A percentile compares a stretch with the other conserved stretches of the same genome.
Evolutionary conservation across 2,113 vertebrate species (phyloP).

Genomic region (Centropus bengalensis): DNA sequence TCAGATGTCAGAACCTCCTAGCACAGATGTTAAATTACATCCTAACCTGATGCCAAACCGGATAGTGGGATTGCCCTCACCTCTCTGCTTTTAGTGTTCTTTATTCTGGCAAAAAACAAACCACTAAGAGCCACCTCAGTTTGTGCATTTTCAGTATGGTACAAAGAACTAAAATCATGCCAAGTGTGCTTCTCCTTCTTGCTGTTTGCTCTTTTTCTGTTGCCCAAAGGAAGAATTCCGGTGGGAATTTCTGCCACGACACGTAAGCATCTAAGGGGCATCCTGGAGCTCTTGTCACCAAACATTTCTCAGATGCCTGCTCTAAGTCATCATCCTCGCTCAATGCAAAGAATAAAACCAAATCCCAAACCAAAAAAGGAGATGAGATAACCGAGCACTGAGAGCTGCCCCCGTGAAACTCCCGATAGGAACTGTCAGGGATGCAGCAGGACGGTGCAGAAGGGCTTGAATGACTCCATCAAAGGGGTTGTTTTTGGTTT

Average conservation of each 20-base stretch:
- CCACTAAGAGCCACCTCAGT: background rate
- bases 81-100: background rate
- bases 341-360: constrained; percentile 34
- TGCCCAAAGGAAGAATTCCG: background rate
- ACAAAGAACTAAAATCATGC: constrained; percentile 23
- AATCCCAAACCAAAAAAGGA: constrained; percentile 59
- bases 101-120: background rate
- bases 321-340: constrained; percentile 31
- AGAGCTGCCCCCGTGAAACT: background rate
- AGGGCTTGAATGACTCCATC: constrained; percentile 29
- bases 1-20: background rate
- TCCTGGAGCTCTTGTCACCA: constrained; percentile 18
- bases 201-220: background rate
- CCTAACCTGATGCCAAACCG: background rate
- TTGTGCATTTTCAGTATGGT: constrained; percentile 1
- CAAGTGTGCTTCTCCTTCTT: constrained; percentile 5
- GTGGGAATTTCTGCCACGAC: constrained; percentile 20
- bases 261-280: background rate
- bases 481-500: background rate
- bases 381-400: constrained; percentile 45
- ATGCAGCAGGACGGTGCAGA: background rate
- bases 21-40: background rate
- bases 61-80: background rate
- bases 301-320: constrained; percentile 28
- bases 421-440: background rate